Evolutionary conservation across 2,113 vertebrate species (phyloP), one percentile per base, ranked within the genome.

Genomic region (Ptyas mucosa): DNA sequence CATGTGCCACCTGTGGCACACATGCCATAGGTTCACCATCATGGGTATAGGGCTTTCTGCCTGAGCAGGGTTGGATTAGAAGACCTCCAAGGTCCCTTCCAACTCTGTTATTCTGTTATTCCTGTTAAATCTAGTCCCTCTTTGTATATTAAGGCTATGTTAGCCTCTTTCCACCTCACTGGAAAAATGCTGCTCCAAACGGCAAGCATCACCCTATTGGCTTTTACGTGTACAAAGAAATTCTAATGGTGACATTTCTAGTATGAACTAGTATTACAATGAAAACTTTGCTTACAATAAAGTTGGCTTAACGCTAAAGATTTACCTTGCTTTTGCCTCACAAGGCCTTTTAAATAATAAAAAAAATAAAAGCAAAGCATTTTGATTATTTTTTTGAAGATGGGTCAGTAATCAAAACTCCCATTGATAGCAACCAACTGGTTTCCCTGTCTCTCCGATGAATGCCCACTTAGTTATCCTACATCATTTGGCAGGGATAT

Each of bases 151-250:
- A 64, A 64, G 10, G 26, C 2, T 61, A 26, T 26, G 29, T 9
- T 12, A 64, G 24, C 58, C 58, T 64, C 58, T 64, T 64, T 29
- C 58, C 3, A 64, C 9, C 26, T 64, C 58, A 26, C 58, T 64
- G 58, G 26, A 29, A 64, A 29, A 64, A 64, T 64, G 58, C 3
- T 64, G 26, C 3, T 29, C 10, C 26, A 64, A 11, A 29, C 26
- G 10, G 58, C 58, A 64, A 29, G 58, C 3, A 64, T 3, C 9
- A 64, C 58, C 58, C 26, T 64, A 87, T 87, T 39, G 39, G 61
- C 0, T 64, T 21, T 3, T 81, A 18, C 3, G 23, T 21, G 23
- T 0, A 64, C 26, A 61, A 64, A 86, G 55, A 9, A 0, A 20
- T 86, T 88, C 92, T 91, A 29, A 1, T 34, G 23, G 46, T 46